Evolutionary conservation across 1,140 invertebrate genomes (phyloP).

Genomic region (Hyphantria cunea): DNA sequence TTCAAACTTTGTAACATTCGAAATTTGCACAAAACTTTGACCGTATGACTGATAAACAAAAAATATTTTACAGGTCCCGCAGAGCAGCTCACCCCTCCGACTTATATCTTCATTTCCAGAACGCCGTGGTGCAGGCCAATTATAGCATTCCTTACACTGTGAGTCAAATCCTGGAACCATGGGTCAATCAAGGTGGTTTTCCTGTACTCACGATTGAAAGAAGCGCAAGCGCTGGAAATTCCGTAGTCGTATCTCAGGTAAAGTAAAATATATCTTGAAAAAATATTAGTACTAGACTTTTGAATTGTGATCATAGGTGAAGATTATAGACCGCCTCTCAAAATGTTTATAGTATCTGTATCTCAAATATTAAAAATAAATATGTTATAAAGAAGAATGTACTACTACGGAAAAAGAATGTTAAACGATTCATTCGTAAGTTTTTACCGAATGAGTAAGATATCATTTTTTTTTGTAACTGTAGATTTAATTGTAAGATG

Average conservation of each 20-base stretch:
- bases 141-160: conserved; percentile 49
- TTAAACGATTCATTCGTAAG: too few relatives aligned
- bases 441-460: too few relatives aligned
- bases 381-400: too few relatives aligned
- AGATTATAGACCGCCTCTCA: too few relatives aligned
- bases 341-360: too few relatives aligned
- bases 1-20: too few relatives aligned
- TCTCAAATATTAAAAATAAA: too few relatives aligned
- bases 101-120: conserved; percentile 82
- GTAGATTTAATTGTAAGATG: too few relatives aligned
- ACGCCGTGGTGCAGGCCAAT: conserved; percentile 54
- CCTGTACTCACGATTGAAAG: conserved; percentile 78
- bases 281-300: not conserved
- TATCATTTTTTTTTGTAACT: too few relatives aligned
- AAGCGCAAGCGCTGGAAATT: conserved; percentile 36
- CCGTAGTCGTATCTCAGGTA: conserved; percentile 55
- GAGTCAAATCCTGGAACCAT: conserved; percentile 83
- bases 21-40: too few relatives aligned
- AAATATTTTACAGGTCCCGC: conserved; percentile 42
- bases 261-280: not conserved
- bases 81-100: conserved; percentile 44
- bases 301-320: not conserved
- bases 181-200: conserved; percentile 87
- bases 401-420: too few relatives aligned
- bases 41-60: too few relatives aligned